Evolutionary conservation across 2,797 vertebrate species (phyloP).

Genomic region (Hemibagrus guttatus): DNA sequence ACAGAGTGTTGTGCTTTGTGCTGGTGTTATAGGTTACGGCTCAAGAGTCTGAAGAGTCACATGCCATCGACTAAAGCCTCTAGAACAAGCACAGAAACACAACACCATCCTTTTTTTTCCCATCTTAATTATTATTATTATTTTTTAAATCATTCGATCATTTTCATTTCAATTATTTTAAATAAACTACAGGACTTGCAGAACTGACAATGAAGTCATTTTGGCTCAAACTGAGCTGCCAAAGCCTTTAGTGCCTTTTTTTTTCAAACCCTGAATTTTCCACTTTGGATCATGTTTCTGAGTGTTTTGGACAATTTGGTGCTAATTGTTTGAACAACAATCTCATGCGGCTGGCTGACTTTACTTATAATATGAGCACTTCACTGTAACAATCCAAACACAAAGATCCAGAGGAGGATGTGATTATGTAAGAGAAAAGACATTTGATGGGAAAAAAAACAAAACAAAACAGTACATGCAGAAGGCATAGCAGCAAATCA

Average conservation of each 20-base stretch:
- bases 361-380: background rate
- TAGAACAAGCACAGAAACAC: background rate
- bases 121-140: background rate
- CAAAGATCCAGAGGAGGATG: background rate
- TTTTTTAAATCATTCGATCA: background rate
- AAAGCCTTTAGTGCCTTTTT: background rate
- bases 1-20: too few relatives aligned
- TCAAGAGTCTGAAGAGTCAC: background rate
- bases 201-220: background rate
- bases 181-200: background rate
- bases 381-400: background rate
- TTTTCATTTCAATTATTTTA: background rate
- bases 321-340: background rate
- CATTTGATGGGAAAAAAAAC: background rate
- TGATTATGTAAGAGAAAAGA: background rate
- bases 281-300: background rate
- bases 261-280: background rate
- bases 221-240: background rate
- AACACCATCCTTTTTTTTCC: background rate
- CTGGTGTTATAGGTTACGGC: too few relatives aligned
- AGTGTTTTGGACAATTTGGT: background rate
- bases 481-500: background rate
- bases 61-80: background rate
- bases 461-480: too few relatives aligned
- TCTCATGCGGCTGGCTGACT: background rate